phyloP scores from a whole-genome alignment of 2,797 vertebrate species.

The Tokudaia tokunoshimensis region DNA sequence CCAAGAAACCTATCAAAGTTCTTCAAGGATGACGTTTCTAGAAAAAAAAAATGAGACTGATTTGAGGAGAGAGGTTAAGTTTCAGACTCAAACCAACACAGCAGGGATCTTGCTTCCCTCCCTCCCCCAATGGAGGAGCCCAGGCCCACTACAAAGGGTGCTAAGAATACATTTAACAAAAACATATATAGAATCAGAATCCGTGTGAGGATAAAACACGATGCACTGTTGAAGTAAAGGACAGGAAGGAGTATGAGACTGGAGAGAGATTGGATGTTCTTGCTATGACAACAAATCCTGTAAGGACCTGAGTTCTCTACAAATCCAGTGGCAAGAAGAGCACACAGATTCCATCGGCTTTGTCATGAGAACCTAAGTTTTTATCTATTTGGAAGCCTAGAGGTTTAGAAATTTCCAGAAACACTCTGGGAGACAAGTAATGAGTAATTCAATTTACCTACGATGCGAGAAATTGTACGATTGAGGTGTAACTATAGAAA shows the following conservation, averaged over 20 bases:
- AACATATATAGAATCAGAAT: neutral
- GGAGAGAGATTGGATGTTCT: neutral
- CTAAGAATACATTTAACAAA: conserved; percentile 46
- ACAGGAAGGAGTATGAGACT: neutral
- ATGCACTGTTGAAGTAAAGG: neutral
- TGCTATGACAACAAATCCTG: neutral
- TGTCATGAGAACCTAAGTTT: neutral
- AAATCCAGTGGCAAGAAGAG: neutral
- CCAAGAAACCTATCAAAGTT: conserved; percentile 39
- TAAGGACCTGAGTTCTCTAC: conserved; percentile 8
- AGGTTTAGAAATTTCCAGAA: neutral
- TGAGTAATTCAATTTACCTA: neutral
- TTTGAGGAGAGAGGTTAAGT: conserved; percentile 24
- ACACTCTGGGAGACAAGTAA: neutral
- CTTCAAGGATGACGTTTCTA: conserved; percentile 41
- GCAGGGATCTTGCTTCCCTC: neutral
- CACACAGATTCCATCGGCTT: neutral
- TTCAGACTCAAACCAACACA: conserved; percentile 58
- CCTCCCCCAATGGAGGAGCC: conserved; percentile 2
- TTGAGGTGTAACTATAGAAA: neutral
- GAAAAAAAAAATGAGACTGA: neutral
- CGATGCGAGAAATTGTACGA: neutral
- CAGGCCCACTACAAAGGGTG: conserved; percentile 25
- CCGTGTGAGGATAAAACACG: conserved; percentile 3
- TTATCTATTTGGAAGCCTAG: conserved; percentile 14